These are phyloP conservation scores for Caenorhabditis afra DNA, from an alignment of 2,888 invertebrate species.

Conservation along the genomic window DNA sequence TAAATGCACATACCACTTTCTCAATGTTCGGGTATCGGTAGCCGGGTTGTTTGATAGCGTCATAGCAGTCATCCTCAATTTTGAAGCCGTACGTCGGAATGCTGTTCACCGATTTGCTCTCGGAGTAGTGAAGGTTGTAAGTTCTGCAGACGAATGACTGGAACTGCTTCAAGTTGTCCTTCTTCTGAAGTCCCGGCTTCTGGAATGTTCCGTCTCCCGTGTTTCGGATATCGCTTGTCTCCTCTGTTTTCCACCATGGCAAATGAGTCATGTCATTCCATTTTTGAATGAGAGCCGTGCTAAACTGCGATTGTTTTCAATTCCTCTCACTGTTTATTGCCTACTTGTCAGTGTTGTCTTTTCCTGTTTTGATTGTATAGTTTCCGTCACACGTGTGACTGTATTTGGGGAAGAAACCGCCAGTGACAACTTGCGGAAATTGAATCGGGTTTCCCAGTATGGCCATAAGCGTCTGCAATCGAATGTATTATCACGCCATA, in stretches of 20 bases:
- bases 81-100: constrained; percentile 67
- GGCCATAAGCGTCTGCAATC: constrained; percentile 44
- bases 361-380: constrained; percentile 68
- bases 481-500: constrained; percentile 30
- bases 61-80: constrained; percentile 65
- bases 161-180: constrained; percentile 68
- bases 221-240: constrained; percentile 51
- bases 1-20: constrained; percentile 51
- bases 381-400: constrained; percentile 71
- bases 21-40: constrained; percentile 69
- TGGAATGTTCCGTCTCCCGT: constrained; percentile 74
- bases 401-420: constrained; percentile 74
- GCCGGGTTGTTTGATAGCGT: constrained; percentile 64
- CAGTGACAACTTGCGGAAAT: constrained; percentile 52
- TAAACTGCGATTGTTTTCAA: constrained; percentile 13
- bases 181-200: constrained; percentile 69
- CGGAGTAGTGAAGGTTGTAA: constrained; percentile 64
- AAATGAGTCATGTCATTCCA: constrained; percentile 58
- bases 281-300: constrained; percentile 60
- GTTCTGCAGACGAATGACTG: constrained; percentile 72
- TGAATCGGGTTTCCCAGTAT: constrained; percentile 56
- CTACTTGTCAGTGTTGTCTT: constrained; percentile 65
- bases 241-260: constrained; percentile 60
- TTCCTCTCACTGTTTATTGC: constrained; percentile 7
- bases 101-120: constrained; percentile 60